Base-by-base conservation (phyloP, 2,888 invertebrate species). In the Sarcophaga rosellei region DNA sequence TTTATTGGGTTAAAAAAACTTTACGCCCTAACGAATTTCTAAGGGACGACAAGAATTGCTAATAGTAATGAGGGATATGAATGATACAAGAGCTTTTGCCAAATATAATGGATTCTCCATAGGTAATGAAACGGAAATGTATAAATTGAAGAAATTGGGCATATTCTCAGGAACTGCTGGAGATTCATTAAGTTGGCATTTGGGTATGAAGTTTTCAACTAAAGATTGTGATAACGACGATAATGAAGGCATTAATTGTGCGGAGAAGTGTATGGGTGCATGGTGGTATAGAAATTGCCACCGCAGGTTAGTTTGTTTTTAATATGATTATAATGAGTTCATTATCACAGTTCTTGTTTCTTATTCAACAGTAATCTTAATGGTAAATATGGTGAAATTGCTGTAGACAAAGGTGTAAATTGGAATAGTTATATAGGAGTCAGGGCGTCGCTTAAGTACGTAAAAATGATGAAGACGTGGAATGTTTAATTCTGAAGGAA, bases 1-100 rank as follows among this genome's bases (percentile, higher is more conserved):
- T 84, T 79, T 17, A 84, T 84, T 35, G 74, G 84, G 0, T 10
- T 84, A 10, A 65, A 79, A 1, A 84, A 79, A 15, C 47, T 84
- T 8, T 23, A 84, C 65, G 75, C 84, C 4, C 20, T 84, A 6
- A 84, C 84, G 15, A 79, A 79, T 12, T 79, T 35, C n/a, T 25
- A n/a, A 65, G 25, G 79, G 79, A 3, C 75, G 69, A 2, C 84
- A 79, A 4, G 84, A 84, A 45, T 61, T 84, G 10, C 12, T 75
- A 4, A 47, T 84, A 4, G 23, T 79, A 0, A 45, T 84, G 70
- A 65, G 66, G 21, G 75, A 75, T 21, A 23, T 35, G 2, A 63
- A 74, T 1, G 47, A 35, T 17, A 45, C 10, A 1, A 25, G 11
- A 61, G 45, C 20, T 2, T 35, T 35, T 35, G 74, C 74, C 4